These are phyloP conservation scores for Drosophila fuyamai DNA, from an alignment of 1,140 invertebrate genomes.

Conservation along the genomic window DNA sequence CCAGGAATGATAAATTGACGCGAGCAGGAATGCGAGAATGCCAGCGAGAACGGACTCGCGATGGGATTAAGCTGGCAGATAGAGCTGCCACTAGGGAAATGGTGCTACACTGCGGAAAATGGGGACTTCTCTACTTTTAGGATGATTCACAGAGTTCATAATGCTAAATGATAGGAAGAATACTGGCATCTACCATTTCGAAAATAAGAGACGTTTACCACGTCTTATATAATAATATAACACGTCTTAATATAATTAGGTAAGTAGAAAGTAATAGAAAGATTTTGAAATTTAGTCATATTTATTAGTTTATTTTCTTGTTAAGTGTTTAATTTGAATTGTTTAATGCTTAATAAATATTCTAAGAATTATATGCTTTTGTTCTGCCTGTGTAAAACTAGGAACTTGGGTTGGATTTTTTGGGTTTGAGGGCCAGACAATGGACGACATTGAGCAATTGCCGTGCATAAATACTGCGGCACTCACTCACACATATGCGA, in stretches of 20 bases:
- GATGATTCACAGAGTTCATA: too few species aligned
- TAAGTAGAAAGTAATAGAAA: too few species aligned
- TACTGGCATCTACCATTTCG: too few species aligned
- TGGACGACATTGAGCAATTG: conserved; percentile 75
- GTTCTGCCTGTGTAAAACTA: neutral
- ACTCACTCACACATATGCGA: conserved; percentile 22
- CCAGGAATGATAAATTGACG: conserved; percentile 61
- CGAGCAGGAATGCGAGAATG: conserved; percentile 35
- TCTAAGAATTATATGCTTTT: neutral
- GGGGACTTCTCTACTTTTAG: too few species aligned
- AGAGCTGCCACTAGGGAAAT: conserved; percentile 3
- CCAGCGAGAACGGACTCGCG: conserved; percentile 22
- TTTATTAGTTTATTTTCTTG: too few species aligned
- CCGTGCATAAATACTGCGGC: conserved; percentile 68
- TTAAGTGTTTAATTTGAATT: neutral
- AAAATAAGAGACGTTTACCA: too few species aligned
- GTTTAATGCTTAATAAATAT: neutral
- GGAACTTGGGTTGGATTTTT: conserved; percentile 19
- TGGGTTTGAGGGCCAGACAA: conserved; percentile 39
- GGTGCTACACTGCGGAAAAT: conserved; percentile 9
- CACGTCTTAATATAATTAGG: too few species aligned
- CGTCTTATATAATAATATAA: too few species aligned
- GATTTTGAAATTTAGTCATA: too few species aligned
- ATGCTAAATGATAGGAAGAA: too few species aligned
- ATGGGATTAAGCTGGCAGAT: conserved; percentile 44